These are phyloP conservation scores for Leptestheria dahalacensis DNA, from an alignment of 1,140 invertebrate species.

Conservation along the genomic window DNA sequence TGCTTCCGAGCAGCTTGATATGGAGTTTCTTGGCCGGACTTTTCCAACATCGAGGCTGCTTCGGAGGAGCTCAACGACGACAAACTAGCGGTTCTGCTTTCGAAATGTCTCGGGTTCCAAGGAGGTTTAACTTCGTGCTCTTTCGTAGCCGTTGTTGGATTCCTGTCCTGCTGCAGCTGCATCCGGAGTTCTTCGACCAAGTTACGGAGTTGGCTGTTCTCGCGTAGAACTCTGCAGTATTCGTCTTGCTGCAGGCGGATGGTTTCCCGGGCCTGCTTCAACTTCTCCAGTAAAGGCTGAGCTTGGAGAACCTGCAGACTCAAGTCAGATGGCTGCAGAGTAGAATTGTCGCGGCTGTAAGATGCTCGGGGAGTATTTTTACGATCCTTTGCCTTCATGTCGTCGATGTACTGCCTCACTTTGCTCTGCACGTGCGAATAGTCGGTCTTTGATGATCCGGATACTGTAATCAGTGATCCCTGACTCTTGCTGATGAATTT, in stretches of 20 bases:
- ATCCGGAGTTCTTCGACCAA: neutral
- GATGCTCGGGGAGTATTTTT: neutral
- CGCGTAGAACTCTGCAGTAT: neutral
- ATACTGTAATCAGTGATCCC: neutral
- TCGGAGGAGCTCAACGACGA: neutral
- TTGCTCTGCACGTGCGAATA: neutral
- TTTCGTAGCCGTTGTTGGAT: neutral
- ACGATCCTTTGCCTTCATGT: neutral
- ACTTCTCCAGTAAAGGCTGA: neutral
- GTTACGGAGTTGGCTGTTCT: neutral
- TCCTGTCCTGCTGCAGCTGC: too few species aligned
- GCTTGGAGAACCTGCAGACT: neutral
- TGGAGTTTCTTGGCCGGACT: neutral
- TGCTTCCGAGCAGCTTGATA: too few species aligned
- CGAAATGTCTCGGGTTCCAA: neutral
- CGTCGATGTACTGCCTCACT: neutral
- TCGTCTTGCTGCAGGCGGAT: neutral
- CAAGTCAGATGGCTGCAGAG: neutral
- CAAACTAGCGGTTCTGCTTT: neutral
- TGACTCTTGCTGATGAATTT: neutral
- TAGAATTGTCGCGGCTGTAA: neutral
- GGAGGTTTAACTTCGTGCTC: neutral
- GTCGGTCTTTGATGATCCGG: neutral
- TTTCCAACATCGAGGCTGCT: neutral
- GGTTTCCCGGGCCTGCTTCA: neutral